These are phyloP conservation scores for Sternotherus odoratus DNA, from an alignment of 2,797 vertebrate genomes.

Conservation along the genomic window DNA sequence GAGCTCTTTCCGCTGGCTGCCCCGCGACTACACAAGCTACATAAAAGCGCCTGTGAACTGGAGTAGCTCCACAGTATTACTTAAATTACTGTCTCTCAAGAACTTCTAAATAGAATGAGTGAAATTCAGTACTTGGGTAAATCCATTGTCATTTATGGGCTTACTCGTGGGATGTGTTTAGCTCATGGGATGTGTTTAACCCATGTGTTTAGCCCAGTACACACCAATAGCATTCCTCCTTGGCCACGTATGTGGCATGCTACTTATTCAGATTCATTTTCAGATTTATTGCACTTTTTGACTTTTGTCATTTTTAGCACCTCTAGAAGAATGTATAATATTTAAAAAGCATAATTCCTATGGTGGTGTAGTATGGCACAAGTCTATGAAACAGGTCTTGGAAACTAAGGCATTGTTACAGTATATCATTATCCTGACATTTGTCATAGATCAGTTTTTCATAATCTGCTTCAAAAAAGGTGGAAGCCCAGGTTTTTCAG, in stretches of 20 bases:
- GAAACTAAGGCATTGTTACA: slow-evolving; percentile 61
- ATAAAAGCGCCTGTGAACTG: background rate
- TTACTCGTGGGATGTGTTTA: background rate
- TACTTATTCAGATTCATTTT: slow-evolving; percentile 6
- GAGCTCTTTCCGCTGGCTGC: too few species aligned
- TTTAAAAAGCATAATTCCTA: slow-evolving; percentile 52
- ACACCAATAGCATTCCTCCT: background rate
- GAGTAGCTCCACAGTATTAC: background rate
- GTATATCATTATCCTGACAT: slow-evolving; percentile 69
- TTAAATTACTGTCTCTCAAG: slow-evolving; percentile 19
- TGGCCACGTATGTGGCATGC: background rate
- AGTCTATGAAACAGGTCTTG: slow-evolving; percentile 40
- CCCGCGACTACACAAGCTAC: too few species aligned
- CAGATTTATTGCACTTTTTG: slow-evolving; percentile 8
- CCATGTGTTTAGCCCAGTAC: background rate
- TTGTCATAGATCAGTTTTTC: slow-evolving; percentile 68
- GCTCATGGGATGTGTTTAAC: background rate
- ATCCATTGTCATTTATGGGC: background rate
- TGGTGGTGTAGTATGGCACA: background rate
- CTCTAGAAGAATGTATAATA: slow-evolving; percentile 21
- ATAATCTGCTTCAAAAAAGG: slow-evolving; percentile 70
- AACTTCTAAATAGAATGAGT: slow-evolving; percentile 4
- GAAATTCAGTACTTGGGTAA: background rate
- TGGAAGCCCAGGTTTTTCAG: slow-evolving; percentile 64
- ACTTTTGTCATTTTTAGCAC: slow-evolving; percentile 50